Conservation (phyloP, 2,113 vertebrate species). For the Thryonomys swinderianus region DNA sequence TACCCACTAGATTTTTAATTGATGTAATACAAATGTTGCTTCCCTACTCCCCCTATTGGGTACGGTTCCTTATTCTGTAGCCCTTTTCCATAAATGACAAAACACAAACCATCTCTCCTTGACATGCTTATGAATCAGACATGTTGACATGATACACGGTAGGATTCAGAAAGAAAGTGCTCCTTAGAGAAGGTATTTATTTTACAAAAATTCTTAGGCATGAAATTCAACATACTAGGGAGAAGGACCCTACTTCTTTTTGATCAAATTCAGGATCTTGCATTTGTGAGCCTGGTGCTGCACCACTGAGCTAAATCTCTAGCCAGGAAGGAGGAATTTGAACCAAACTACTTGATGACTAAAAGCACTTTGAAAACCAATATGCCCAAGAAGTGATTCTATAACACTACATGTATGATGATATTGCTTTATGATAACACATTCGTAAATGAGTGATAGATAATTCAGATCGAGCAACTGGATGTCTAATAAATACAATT, state of each 20-base stretch:
- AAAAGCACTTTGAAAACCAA: not conserved
- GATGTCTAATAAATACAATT: not conserved
- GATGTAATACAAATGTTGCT: not conserved
- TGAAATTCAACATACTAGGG: not conserved
- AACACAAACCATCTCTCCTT: not conserved
- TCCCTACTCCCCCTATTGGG: not conserved
- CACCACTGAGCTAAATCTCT: no score
- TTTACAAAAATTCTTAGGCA: not conserved
- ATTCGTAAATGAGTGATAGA: slow-evolving; percentile 8
- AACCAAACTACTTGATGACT: not conserved
- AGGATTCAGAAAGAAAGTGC: not conserved
- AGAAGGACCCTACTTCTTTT: no score
- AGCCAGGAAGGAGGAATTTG: not conserved
- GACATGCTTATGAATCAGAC: not conserved
- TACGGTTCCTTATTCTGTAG: not conserved
- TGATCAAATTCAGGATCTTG: no score
- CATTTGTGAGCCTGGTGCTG: no score
- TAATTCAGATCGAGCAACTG: not conserved
- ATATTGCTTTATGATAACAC: not conserved
- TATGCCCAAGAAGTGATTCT: not conserved
- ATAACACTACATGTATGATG: not conserved
- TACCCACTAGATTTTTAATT: not conserved
- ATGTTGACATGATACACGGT: not conserved
- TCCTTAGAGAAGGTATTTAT: not conserved
- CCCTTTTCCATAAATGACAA: not conserved